These are phyloP conservation scores for Xiphophorus couchianus DNA, from an alignment of 2,113 vertebrate species.

Conservation along the genomic window DNA sequence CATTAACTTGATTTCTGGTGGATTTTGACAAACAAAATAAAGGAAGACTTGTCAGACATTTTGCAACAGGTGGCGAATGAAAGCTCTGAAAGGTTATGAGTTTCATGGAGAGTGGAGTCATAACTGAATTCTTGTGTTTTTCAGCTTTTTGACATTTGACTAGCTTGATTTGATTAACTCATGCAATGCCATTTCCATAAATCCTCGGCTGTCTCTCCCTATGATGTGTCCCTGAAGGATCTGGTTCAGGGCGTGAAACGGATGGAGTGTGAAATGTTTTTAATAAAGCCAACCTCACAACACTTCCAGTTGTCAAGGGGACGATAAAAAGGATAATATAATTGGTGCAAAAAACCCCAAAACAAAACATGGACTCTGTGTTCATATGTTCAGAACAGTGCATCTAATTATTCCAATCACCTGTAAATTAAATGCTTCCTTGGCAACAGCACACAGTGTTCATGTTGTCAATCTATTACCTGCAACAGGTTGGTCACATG, in stretches of 20 bases:
- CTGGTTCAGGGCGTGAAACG: conserved; percentile 7
- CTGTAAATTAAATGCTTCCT: conserved; percentile 55
- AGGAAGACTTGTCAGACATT: background rate
- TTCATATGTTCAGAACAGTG: conserved; percentile 44
- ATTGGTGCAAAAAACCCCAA: background rate
- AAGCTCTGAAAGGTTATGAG: background rate
- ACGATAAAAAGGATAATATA: conserved; percentile 31
- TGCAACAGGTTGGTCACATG: conserved; percentile 17
- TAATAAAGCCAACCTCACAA: conserved; percentile 33
- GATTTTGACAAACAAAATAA: conserved; percentile 7
- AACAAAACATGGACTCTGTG: conserved; percentile 24
- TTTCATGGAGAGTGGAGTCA: background rate
- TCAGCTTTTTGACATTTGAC: conserved; percentile 32
- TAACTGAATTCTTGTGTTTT: conserved; percentile 14
- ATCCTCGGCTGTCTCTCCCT: background rate
- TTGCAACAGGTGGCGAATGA: conserved; percentile 5
- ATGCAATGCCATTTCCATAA: background rate
- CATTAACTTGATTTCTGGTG: background rate
- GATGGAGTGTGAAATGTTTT: conserved; percentile 20
- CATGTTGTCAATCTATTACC: conserved; percentile 45
- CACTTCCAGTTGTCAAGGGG: conserved; percentile 32
- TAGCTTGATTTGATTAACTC: conserved; percentile 33
- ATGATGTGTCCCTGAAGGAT: conserved; percentile 2
- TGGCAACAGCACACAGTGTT: conserved; percentile 50
- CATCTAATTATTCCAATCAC: conserved; percentile 39